A percentile compares a stretch with the other conserved stretches of the same genome.
Evolutionary conservation across 2,797 vertebrate species (phyloP).

Genomic region (Amniataba percoides): DNA sequence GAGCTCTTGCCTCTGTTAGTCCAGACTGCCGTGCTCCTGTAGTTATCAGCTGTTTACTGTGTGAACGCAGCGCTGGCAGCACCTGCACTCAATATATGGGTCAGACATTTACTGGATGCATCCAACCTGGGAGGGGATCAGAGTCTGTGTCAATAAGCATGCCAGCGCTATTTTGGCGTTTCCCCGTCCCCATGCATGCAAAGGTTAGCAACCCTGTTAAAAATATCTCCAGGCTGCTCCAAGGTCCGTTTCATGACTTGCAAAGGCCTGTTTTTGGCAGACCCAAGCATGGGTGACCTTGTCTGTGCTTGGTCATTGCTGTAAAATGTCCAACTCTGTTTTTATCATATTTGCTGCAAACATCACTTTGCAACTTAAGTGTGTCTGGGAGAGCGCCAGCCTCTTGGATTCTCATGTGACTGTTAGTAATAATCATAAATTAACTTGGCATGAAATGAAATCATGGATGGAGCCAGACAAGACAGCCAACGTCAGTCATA

Average conservation of each 20-base stretch:
- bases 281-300: slow-evolving; percentile 37
- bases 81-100: slow-evolving; percentile 66
- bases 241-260: slow-evolving; percentile 52
- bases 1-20: slow-evolving; percentile 24
- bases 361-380: not conserved
- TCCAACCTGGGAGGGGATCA: slow-evolving; percentile 41
- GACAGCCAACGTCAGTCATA: slow-evolving; percentile 15
- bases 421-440: slow-evolving; percentile 32
- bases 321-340: slow-evolving; percentile 14
- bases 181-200: slow-evolving; percentile 49
- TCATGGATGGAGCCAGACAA: slow-evolving; percentile 8
- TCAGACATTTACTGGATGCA: slow-evolving; percentile 64
- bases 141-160: slow-evolving; percentile 36
- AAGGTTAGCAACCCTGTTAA: slow-evolving; percentile 70
- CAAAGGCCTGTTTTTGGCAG: slow-evolving; percentile 59
- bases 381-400: not conserved
- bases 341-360: not conserved
- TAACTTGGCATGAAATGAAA: slow-evolving; percentile 15
- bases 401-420: slow-evolving; percentile 15
- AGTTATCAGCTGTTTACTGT: slow-evolving; percentile 54
- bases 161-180: slow-evolving; percentile 68
- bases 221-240: slow-evolving; percentile 70
- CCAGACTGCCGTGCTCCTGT: slow-evolving; percentile 29
- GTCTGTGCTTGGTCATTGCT: slow-evolving; percentile 57
- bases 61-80: slow-evolving; percentile 46